phyloP scores from a whole-genome alignment of 2,797 vertebrate genomes.

The Phoeniculus purpureus region DNA sequence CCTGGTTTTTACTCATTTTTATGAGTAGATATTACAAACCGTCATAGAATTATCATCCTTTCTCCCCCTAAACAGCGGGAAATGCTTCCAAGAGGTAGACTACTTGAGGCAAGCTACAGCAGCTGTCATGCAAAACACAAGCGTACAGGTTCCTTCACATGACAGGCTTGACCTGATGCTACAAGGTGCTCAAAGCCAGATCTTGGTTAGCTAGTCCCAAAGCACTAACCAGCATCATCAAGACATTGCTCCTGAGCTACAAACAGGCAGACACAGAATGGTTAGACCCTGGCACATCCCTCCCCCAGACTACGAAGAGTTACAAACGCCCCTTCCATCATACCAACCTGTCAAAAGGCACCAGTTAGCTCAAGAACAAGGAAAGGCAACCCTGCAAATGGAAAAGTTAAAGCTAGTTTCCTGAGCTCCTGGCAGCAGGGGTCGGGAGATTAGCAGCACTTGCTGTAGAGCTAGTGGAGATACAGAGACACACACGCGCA shows the following conservation, averaged over 20 bases:
- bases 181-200: neutral
- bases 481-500: conserved; percentile 27
- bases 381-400: neutral
- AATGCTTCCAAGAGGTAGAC: neutral
- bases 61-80: neutral
- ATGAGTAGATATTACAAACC: neutral
- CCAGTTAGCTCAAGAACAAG: neutral
- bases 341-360: conserved; percentile 18
- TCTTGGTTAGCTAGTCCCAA: too few relatives aligned
- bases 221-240: fast-evolving
- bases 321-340: neutral
- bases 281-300: neutral
- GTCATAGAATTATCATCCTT: neutral
- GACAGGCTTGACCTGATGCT: neutral
- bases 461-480: neutral
- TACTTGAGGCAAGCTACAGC: neutral
- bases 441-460: neutral
- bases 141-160: neutral
- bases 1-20: neutral
- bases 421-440: neutral
- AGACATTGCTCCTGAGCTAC: neutral
- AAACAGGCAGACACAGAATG: fast-evolving
- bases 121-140: neutral
- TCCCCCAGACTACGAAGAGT: fast-evolving
- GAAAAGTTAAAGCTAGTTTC: conserved; percentile 8